Conservation (phyloP, 1,140 invertebrate species). For the Neodiprion fabricii region DNA sequence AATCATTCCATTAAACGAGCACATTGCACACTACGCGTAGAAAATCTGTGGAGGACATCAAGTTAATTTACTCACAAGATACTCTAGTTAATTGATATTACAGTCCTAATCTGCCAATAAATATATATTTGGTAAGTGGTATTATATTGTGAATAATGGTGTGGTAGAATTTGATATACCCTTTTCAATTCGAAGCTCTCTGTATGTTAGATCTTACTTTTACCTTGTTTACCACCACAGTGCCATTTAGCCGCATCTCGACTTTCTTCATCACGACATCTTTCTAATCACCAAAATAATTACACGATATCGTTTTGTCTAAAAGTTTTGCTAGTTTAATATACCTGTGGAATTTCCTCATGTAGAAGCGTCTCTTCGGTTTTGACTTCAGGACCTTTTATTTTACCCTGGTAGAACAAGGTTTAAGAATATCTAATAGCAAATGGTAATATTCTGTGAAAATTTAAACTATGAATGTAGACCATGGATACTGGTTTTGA, state of each 20-base stretch:
- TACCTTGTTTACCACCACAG: slow-evolving; percentile 64
- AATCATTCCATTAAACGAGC: slow-evolving; percentile 9
- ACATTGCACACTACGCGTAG: background rate
- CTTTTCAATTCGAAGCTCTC: too few species aligned
- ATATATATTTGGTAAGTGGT: too few species aligned
- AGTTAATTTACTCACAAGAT: background rate
- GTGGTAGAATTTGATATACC: too few species aligned
- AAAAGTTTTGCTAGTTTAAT: background rate
- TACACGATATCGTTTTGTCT: background rate
- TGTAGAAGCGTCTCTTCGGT: background rate
- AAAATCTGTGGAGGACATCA: background rate
- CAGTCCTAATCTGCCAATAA: too few species aligned
- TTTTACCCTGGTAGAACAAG: background rate
- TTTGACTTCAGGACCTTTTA: background rate
- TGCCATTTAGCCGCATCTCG: background rate
- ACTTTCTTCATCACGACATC: background rate
- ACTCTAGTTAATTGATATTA: background rate
- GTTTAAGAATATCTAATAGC: background rate
- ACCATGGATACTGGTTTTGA: too few species aligned
- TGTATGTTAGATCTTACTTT: background rate
- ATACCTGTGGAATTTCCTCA: background rate
- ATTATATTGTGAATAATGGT: too few species aligned
- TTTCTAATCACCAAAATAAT: background rate
- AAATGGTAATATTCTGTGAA: too few species aligned
- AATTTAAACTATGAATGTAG: too few species aligned